phyloP scores from a whole-genome alignment of 2,113 vertebrate species.

The Mobula birostris region DNA sequence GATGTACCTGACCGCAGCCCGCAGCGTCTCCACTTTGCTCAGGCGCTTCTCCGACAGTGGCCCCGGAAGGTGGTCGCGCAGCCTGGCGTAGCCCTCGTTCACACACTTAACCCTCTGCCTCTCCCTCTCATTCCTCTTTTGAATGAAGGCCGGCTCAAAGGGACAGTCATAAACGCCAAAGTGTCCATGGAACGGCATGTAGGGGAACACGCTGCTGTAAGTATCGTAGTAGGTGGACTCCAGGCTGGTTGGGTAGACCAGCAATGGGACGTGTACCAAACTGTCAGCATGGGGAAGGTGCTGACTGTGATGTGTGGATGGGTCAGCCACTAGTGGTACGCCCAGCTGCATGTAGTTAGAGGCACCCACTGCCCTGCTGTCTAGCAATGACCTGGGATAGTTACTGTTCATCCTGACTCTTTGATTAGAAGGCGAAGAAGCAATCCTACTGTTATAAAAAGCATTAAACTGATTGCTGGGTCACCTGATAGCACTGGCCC shows the following conservation, averaged over 20 bases:
- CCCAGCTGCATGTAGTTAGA: constrained; percentile 47
- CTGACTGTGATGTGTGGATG: constrained; percentile 37
- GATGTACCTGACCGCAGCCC: constrained; percentile 74
- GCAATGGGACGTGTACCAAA: constrained; percentile 52
- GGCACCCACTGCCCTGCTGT: constrained; percentile 43
- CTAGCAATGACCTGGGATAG: constrained; percentile 51
- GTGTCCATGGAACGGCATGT: constrained; percentile 57
- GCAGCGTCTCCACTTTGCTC: constrained; percentile 76
- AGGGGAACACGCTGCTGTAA: constrained; percentile 53
- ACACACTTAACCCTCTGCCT: constrained; percentile 71
- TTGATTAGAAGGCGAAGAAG: neutral
- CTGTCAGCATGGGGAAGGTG: constrained; percentile 44
- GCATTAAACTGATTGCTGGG: neutral
- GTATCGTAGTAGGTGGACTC: constrained; percentile 53
- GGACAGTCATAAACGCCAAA: constrained; percentile 64
- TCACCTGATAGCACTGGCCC: neutral
- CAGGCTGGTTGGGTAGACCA: constrained; percentile 52
- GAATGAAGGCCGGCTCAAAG: constrained; percentile 71
- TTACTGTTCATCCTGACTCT: constrained; percentile 49
- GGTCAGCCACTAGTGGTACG: constrained; percentile 49
- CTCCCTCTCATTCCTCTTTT: constrained; percentile 75
- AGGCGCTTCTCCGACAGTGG: constrained; percentile 58
- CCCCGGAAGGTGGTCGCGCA: constrained; percentile 66
- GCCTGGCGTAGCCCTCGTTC: constrained; percentile 70
- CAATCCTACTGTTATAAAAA: neutral